Evolutionary conservation across 1,140 invertebrate species (phyloP), one percentile per base, ranked within the genome.

Genomic region (Heliconius hewitsoni): DNA sequence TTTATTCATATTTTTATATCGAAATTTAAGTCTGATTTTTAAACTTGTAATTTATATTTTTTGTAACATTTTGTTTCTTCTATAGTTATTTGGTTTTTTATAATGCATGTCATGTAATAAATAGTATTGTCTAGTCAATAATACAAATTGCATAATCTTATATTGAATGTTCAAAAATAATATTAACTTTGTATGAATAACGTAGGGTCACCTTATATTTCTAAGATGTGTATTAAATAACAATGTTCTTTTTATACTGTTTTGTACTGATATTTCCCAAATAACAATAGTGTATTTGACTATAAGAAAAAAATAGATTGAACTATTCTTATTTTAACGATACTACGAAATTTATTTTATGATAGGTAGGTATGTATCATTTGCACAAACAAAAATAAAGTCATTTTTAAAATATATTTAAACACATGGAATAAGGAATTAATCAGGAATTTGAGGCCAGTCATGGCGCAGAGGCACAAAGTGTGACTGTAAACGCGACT

Each of bases 211-310:
- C 55, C 55, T 66, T 8, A 66, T 66, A 66, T 66, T 13, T 66
- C 2, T 66, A 66, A 66, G 60, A n/a, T 60, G 13, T 66, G 13
- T 66, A 57, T 57, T n/a, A 13, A 37, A 66, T 13, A 66, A 30
- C n/a, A 66, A 66, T 66, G 60, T 66, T 66, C 60, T 66, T 66
- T 46, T 66, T 66, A 30, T 66, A 66, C 23, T 66, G n/a, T 66
- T 55, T 73, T 72, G 74, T 79, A 79, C 74, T 70, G 73, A 79
- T 55, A 75, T 39, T 52, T 50, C 70, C 71, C 55, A 77, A 76
- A 50, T 19, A 76, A 30, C 18, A 16, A 78, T 5, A 71, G 46
- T 60, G 66, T 42, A 73, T 79, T 80, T 79, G 60, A 72, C 55
- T 76, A 73, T 66, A 72, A 37, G 55, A 71, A 79, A 57, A 74